Conservation (phyloP, 1,140 invertebrate species). For the Vollenhovia emeryi region DNA sequence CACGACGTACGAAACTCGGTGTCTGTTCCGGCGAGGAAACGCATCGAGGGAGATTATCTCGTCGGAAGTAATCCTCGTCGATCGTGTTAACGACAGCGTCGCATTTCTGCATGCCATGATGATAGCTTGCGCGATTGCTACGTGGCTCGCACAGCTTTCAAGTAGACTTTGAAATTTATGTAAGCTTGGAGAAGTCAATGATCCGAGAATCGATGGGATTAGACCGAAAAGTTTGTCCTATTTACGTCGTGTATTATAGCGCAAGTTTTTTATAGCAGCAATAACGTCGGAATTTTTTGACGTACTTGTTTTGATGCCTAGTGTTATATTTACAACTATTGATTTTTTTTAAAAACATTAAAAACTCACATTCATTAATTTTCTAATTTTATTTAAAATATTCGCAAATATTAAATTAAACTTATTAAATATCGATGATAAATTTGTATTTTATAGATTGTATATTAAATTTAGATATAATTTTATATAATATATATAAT, state of each 20-base stretch:
- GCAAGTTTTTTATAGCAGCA: neutral
- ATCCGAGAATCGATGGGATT: neutral
- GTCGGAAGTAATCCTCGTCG: neutral
- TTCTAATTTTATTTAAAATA: neutral
- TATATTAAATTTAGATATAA: too few species aligned
- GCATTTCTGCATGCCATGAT: neutral
- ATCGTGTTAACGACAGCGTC: neutral
- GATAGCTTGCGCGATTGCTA: neutral
- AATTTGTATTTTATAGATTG: neutral
- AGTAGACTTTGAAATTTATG: neutral
- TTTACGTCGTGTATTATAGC: neutral
- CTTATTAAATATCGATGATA: neutral
- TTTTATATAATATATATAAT: too few species aligned
- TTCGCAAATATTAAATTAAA: neutral
- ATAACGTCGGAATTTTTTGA: neutral
- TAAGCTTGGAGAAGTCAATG: neutral
- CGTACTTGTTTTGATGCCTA: neutral
- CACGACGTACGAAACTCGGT: neutral
- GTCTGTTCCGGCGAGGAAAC: constrained; percentile 4
- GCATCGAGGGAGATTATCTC: neutral
- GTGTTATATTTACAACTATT: neutral
- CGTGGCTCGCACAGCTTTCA: neutral
- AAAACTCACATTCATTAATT: neutral
- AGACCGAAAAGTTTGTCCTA: neutral
- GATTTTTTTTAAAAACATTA: neutral